Conservation (phyloP, 2,888 invertebrate species). For the Melitaea athalia region DNA sequence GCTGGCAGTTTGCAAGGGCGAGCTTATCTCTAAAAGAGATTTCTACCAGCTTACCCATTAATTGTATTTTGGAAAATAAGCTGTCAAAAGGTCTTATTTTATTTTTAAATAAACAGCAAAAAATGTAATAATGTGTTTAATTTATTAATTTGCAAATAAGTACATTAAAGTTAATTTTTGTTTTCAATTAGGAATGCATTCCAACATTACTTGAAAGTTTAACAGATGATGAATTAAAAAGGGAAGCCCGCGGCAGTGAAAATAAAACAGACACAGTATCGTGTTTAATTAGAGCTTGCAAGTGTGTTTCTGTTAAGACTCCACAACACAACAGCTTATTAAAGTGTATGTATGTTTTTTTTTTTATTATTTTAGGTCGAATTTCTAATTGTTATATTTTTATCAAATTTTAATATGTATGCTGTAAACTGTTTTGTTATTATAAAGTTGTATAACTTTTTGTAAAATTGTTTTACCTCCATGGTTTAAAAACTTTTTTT, state of each 20-base stretch:
- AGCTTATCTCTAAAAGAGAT: too few species aligned
- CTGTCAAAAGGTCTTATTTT: too few species aligned
- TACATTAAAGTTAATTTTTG: not conserved
- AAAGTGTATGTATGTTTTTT: slow-evolving; percentile 69
- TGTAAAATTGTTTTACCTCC: too few species aligned
- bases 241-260: slow-evolving; percentile 95
- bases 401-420: not conserved
- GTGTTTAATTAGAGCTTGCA: slow-evolving; percentile 95
- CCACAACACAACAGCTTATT: slow-evolving; percentile 90
- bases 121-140: not conserved
- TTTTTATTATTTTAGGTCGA: not conserved
- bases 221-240: slow-evolving; percentile 97
- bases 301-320: slow-evolving; percentile 92
- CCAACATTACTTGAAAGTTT: slow-evolving; percentile 94
- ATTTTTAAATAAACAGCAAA: too few species aligned
- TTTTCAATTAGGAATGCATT: slow-evolving; percentile 1
- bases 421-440: not conserved
- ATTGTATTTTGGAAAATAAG: too few species aligned
- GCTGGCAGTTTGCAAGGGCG: too few species aligned
- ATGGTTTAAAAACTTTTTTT: too few species aligned
- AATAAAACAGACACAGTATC: slow-evolving; percentile 98
- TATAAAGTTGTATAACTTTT: too few species aligned
- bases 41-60: too few species aligned
- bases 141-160: not conserved
- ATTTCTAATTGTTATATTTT: not conserved